phyloP scores from a whole-genome alignment of 2,113 vertebrate genomes.

The Planiliza haematocheilus region DNA sequence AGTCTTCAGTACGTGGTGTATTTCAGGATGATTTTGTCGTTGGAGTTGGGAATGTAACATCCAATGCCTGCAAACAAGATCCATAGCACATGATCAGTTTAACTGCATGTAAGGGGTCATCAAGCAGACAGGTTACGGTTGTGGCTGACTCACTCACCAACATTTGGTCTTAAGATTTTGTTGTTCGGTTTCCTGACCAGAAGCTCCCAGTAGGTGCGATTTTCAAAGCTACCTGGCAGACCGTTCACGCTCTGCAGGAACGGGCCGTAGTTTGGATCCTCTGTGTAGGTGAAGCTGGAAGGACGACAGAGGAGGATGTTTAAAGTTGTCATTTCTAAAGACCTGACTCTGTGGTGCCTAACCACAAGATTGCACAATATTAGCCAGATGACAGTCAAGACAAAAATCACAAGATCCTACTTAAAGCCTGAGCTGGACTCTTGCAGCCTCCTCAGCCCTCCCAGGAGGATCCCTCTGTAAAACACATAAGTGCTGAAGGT shows the following conservation, averaged over 20 bases:
- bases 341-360: too few relatives aligned
- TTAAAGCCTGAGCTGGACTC: conserved; percentile 21
- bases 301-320: not conserved
- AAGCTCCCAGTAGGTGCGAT: conserved; percentile 57
- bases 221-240: conserved; percentile 1
- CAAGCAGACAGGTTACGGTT: too few relatives aligned
- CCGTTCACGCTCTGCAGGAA: conserved; percentile 61
- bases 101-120: not conserved
- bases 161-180: conserved; percentile 10
- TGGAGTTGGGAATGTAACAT: conserved; percentile 51
- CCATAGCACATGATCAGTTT: too few relatives aligned
- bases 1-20: too few relatives aligned
- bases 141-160: conserved; percentile 45
- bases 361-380: too few relatives aligned
- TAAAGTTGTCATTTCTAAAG: too few relatives aligned
- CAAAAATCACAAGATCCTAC: conserved; percentile 23
- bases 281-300: conserved; percentile 43
- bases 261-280: conserved; percentile 44
- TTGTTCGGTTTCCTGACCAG: conserved; percentile 23
- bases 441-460: conserved; percentile 52
- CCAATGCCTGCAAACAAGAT: conserved; percentile 56
- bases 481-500: conserved; percentile 31
- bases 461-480: conserved; percentile 55
- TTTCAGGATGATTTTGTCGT: conserved; percentile 50
- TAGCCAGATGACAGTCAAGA: too few relatives aligned